phyloP scores from a whole-genome alignment of 2,797 vertebrate species.

The Acipenser ruthenus region DNA sequence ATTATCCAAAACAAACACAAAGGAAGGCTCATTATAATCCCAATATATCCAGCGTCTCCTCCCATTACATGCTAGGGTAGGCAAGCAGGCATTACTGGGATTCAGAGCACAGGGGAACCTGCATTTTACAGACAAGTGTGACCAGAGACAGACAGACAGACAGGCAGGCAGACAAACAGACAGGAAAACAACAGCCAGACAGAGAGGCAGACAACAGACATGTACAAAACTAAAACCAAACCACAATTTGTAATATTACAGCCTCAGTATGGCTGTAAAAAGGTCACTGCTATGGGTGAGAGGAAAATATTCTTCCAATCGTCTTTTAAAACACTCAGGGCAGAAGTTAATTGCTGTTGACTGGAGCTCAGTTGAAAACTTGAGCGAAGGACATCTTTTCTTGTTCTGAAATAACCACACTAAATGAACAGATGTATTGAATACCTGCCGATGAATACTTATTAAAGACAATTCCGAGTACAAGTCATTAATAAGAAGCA shows the following conservation, averaged over 20 bases:
- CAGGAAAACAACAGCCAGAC: not conserved
- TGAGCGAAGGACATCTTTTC: no score
- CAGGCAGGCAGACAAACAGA: no score
- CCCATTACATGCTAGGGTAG: not conserved
- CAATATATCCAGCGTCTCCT: not conserved
- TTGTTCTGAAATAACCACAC: no score
- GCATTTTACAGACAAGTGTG: not conserved
- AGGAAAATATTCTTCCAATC: not conserved
- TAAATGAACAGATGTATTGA: no score
- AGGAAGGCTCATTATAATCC: not conserved
- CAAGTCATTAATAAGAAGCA: no score
- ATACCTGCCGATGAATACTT: no score
- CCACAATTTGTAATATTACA: not conserved
- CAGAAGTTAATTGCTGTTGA: no score
- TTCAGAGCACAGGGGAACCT: not conserved
- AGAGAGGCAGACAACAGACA: not conserved
- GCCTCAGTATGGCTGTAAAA: not conserved
- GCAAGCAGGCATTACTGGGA: not conserved
- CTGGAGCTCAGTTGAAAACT: no score
- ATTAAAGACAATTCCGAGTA: no score
- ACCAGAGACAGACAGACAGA: not conserved
- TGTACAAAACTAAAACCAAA: slow-evolving; percentile 1
- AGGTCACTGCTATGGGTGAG: not conserved
- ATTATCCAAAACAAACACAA: not conserved
- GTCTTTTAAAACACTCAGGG: not conserved